Conservation (phyloP, 2,113 vertebrate genomes). For the Erinaceus europaeus region DNA sequence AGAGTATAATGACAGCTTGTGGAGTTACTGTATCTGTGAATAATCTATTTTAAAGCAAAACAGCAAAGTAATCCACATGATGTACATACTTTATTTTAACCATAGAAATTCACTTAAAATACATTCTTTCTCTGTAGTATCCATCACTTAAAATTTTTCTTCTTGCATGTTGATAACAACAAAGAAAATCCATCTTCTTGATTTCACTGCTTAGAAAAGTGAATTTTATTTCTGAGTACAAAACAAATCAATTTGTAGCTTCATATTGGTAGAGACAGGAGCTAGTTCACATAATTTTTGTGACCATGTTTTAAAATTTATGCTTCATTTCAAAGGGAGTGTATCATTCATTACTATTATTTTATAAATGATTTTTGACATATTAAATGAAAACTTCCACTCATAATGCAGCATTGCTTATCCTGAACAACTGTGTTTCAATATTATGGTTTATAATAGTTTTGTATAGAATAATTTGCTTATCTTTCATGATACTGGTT, state of each 20-base stretch:
- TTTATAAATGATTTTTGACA: background rate
- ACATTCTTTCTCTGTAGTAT: background rate
- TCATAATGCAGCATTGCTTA: background rate
- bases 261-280: background rate
- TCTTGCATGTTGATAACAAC: background rate
- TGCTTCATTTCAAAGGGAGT: background rate
- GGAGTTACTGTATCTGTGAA: background rate
- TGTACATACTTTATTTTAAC: background rate
- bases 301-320: background rate
- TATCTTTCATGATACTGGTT: background rate
- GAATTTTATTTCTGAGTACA: background rate
- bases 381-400: background rate
- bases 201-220: constrained; percentile 4
- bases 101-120: background rate
- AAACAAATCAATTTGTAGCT: constrained; percentile 34
- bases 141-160: background rate
- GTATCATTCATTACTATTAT: background rate
- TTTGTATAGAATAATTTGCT: background rate
- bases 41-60: background rate
- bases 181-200: background rate
- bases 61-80: background rate
- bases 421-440: background rate
- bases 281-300: background rate
- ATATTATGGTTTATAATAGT: background rate
- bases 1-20: background rate